These are phyloP conservation scores for Acrocyrtus sp. DNA, from an alignment of 2,888 invertebrate species.

Conservation along the genomic window DNA sequence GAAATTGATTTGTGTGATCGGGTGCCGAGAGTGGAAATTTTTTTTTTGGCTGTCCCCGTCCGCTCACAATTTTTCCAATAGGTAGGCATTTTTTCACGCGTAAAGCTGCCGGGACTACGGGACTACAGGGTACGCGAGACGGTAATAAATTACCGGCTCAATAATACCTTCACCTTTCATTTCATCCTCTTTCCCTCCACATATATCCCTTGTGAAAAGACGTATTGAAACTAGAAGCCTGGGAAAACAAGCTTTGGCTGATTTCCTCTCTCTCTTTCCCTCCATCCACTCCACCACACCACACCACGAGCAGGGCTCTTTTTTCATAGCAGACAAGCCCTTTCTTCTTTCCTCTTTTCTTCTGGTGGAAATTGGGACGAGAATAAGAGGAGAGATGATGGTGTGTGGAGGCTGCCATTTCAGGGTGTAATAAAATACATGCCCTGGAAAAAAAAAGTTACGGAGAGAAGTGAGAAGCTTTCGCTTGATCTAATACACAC, in stretches of 20 bases:
- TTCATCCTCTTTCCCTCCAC: not conserved
- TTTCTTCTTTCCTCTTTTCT: no score
- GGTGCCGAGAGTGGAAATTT: constrained; percentile 14
- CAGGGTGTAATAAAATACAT: no score
- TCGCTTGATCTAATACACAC: no score
- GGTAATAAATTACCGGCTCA: constrained; percentile 41
- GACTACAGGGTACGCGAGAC: no score
- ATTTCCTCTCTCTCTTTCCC: not conserved
- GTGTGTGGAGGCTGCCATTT: not conserved
- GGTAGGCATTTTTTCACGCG: constrained; percentile 2
- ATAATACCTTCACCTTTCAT: constrained; percentile 11
- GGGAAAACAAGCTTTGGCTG: not conserved
- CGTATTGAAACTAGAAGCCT: not conserved
- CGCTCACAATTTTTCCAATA: not conserved
- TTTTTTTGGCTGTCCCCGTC: not conserved
- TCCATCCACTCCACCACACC: not conserved
- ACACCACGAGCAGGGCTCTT: no score
- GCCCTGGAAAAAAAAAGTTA: no score
- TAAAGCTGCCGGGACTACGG: no score
- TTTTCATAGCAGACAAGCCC: no score
- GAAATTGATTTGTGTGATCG: constrained; percentile 14
- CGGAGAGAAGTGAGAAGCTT: not conserved
- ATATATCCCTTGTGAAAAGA: no score
- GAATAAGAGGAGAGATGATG: not conserved
- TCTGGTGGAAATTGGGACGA: constrained; percentile 14